phyloP scores from a whole-genome alignment of 2,113 vertebrate species.

The Chionomys nivalis region DNA sequence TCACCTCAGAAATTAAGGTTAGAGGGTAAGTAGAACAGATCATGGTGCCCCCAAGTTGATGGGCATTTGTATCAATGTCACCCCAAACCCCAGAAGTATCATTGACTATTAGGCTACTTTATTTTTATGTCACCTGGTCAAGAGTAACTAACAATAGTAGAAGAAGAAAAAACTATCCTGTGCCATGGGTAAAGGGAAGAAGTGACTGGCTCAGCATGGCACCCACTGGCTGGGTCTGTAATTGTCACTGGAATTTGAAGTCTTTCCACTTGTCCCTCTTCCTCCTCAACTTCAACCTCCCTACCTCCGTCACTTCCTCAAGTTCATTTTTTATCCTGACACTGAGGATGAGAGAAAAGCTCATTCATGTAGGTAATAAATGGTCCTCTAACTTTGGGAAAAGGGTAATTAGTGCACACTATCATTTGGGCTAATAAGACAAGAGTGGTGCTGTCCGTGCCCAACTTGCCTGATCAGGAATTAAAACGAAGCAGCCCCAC shows the following conservation, averaged over 20 bases:
- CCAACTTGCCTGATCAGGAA: conserved; percentile 46
- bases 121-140: not conserved
- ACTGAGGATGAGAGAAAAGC: conserved; percentile 50
- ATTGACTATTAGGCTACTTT: not conserved
- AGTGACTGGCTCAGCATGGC: not conserved
- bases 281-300: not conserved
- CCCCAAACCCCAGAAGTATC: not conserved
- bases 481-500: conserved; percentile 71
- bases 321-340: conserved; percentile 55
- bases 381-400: conserved; percentile 66
- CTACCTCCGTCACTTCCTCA: conserved; percentile 48
- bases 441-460: conserved; percentile 20
- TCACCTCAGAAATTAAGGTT: not conserved
- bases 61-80: not conserved
- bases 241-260: not conserved
- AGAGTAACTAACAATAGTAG: not conserved
- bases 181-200: not conserved
- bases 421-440: conserved; percentile 72
- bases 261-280: accelerated
- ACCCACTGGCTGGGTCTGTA: not conserved
- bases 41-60: accelerated
- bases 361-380: conserved; percentile 64
- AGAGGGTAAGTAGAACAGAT: not conserved
- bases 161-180: not conserved
- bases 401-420: conserved; percentile 70